Evolutionary conservation across 2,797 vertebrate genomes (phyloP), one percentile per base, ranked within the genome.

Genomic region (Jordanella pulchra): DNA sequence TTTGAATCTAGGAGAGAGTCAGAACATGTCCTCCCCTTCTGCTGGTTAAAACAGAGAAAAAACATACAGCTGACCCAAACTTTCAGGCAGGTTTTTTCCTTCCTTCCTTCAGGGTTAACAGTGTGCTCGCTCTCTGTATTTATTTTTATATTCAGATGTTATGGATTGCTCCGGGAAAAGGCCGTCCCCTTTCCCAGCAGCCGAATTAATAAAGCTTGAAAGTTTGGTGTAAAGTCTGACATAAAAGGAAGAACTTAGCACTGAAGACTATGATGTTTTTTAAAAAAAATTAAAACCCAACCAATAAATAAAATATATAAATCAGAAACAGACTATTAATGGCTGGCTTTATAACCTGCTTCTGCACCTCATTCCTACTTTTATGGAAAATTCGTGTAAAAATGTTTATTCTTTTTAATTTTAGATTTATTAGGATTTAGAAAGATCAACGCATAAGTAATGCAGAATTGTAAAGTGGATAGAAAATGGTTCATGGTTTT

Each of bases 121-220:
- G 81, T 56, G 72, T 69, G 42, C 71, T 79, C 70, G 72, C 78
- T 76, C 85, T 85, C 71, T 71, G 67, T 93, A 93, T 93, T 93
- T 93, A 92, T 93, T 92, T 94, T 94, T 91, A 91, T 92, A 89
- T 94, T 93, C 92, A 89, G 86, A 92, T 92, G 89, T 92, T 93
- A 93, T 89, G 92, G 90, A 92, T 92, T 88, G 90, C 88, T 92
- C 88, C 89, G 89, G 92, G 89, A 93, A 92, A 89, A 86, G 89
- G 88, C 87, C 51, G 86, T 85, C 83, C 89, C 86, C 81, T 85
- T 93, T 90, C 92, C 91, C 88, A 90, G 90, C 87, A 92, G 82
- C 87, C 86, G 91, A 91, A 90, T 92, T 90, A 89, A 91, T 89
- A 87, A 84, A 89, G 89, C 91, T 92, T 91, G 81, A 92, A 87